Evolutionary conservation across 2,797 vertebrate species (phyloP), one percentile per base, ranked within the genome.

Genomic region (Salarias fasciatus): DNA sequence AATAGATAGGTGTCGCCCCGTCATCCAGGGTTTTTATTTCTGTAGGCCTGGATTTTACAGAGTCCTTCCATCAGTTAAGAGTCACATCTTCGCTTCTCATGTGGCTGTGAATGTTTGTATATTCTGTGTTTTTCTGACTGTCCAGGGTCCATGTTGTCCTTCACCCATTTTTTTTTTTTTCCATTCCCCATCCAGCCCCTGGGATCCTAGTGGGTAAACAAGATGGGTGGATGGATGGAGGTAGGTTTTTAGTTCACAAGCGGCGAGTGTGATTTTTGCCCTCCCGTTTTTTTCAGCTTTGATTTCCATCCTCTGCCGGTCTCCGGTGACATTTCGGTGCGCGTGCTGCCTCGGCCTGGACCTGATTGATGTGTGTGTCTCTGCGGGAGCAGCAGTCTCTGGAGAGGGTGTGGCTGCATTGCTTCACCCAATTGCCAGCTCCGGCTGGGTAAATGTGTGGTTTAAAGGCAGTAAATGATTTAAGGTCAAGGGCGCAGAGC

Each of bases 331-430:
- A 69, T 60, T 60, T 69, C 41, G 18, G 40, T 56, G 6, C 46
- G 9, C 54, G 50, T n/a, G n/a, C n/a, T n/a, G n/a, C n/a, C n/a
- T n/a, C 76, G 51, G 53, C 36, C 51, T 30, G 12, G 15, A 33
- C 51, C 45, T 72, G 72, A 84, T 58, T 52, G 74, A 75, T 77
- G 75, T 6, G 6, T 35, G 6, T 35, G 66, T 69, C 58, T 63
- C 53, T 63, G 45, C 42, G 53, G 18, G 64, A 13, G 64, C 50
- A 2, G 52, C 48, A 41, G 33, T 61, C 77, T 82, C 66, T 55
- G 35, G 18, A 18, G 7, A 72, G 69, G 84, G 76, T 66, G 84
- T 70, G 79, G 74, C 10, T 38, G 14, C 24, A 14, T 44, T 49
- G 18, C 49, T 8, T 15, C 2, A 8, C 42, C 18, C 7, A 7